Conservation (phyloP, 2,797 vertebrate species). For the Cynopterus sphinx region DNA sequence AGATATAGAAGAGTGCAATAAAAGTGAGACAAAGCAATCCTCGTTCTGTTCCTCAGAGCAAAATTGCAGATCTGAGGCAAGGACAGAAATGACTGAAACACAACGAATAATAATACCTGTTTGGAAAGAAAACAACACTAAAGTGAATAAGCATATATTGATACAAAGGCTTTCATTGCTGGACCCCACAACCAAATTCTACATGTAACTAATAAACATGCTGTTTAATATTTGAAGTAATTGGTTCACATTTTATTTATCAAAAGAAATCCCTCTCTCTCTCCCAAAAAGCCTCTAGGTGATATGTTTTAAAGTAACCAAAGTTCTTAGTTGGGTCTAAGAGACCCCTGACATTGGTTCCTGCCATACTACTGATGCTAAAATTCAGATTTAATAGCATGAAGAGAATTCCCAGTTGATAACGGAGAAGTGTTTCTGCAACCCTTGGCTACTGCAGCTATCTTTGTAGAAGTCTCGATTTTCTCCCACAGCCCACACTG, state of each 20-base stretch:
- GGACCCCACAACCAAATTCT: neutral
- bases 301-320: neutral
- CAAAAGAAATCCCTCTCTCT: neutral
- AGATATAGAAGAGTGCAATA: neutral
- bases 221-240: conserved; percentile 15
- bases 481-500: neutral
- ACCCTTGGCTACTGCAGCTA: no score
- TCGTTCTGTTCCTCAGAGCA: neutral
- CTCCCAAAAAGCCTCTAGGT: neutral
- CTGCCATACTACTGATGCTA: neutral
- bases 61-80: neutral
- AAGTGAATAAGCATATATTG: neutral
- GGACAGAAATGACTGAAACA: neutral
- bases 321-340: neutral
- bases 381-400: neutral
- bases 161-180: neutral
- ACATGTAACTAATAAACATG: neutral
- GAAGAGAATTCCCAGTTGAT: neutral
- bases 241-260: conserved; percentile 20
- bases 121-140: neutral
- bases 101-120: neutral
- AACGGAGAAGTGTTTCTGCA: neutral
- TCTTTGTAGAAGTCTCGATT: neutral
- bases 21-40: neutral
- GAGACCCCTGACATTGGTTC: neutral